Evolutionary conservation across 2,113 vertebrate genomes (phyloP).

Genomic region (cat (Felis catus)): F.catus_Fca126_mat1.0 CM031419.1:83982501-83983000

Average conservation of each 20-base stretch:
- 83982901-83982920: no score
- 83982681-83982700: not conserved
- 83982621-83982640: not conserved
- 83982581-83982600: not conserved
- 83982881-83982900: not conserved
- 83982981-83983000: not conserved
- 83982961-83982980: not conserved
- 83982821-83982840: not conserved
- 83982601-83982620: not conserved
- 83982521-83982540: no score
- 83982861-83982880: not conserved
- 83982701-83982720: not conserved
- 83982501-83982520: no score
- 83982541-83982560: no score
- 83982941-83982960: not conserved
- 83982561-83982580: not conserved
- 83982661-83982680: not conserved
- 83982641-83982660: not conserved
- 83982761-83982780: not conserved
- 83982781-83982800: not conserved
- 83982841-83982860: not conserved
- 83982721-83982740: not conserved
- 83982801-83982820: not conserved
- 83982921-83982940: not conserved
- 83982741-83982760: not conserved